Evolutionary conservation across 2,888 invertebrate species (phyloP).

Genomic region (Heliconius ismenius): DNA sequence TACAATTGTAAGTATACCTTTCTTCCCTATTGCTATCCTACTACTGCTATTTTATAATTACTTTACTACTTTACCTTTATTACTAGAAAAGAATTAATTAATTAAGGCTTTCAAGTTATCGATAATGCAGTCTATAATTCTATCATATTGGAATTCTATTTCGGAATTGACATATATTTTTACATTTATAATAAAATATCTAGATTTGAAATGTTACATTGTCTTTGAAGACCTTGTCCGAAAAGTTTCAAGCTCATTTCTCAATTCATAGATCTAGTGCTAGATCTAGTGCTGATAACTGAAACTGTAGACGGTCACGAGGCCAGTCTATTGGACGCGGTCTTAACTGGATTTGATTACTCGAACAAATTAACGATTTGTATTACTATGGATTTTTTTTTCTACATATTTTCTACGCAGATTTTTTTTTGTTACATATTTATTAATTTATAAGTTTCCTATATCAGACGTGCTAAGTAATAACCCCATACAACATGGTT

Average conservation of each 20-base stretch:
- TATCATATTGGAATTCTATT: background rate
- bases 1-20: constrained; percentile 22
- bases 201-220: background rate
- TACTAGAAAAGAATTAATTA: background rate
- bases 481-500: background rate
- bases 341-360: constrained; percentile 25
- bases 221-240: background rate
- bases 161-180: background rate
- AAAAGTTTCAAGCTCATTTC: background rate
- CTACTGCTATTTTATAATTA: background rate
- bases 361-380: background rate
- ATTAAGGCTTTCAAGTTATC: background rate
- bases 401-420: no score
- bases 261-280: constrained; percentile 12
- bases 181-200: background rate
- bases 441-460: background rate
- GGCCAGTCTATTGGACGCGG: constrained; percentile 18
- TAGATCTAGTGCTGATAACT: constrained; percentile 26
- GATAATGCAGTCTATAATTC: background rate
- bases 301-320: constrained; percentile 16
- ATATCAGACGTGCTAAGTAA: background rate
- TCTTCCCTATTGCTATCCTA: background rate
- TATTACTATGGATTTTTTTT: background rate
- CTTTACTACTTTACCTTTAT: background rate
- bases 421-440: background rate